Percentiles rank a stretch among this genome's conserved stretches.
Conservation (phyloP, 2,888 invertebrate genomes). For the Pyrrhosoma nymphula region DNA sequence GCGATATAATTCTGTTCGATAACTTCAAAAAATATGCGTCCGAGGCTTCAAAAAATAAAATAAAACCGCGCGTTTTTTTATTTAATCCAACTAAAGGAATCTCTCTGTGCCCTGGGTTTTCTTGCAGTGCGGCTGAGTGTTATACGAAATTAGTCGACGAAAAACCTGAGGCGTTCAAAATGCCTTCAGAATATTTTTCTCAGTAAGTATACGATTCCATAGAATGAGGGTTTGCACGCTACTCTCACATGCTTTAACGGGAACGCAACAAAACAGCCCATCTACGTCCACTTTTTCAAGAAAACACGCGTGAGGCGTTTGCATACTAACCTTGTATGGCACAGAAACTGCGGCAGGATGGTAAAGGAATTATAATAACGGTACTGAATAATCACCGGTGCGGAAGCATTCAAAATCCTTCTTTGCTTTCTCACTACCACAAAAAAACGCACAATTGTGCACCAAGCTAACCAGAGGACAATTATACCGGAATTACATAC, state of each 20-base stretch:
- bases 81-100: conserved; percentile 41
- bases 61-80: not conserved
- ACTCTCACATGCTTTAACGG: not conserved
- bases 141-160: not conserved
- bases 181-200: not conserved
- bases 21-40: conserved; percentile 40
- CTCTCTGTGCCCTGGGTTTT: conserved; percentile 6
- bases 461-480: not conserved
- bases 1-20: conserved; percentile 63
- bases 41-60: not conserved
- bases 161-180: not conserved
- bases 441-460: not conserved
- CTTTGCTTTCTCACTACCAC: not conserved
- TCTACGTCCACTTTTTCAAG: not conserved
- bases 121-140: not conserved
- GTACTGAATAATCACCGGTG: not conserved
- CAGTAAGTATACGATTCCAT: not conserved
- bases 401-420: not conserved
- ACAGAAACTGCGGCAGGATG: not conserved
- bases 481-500: not conserved
- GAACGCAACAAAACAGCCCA: not conserved
- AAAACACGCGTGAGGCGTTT: not conserved
- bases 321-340: not conserved
- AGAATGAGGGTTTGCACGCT: not conserved
- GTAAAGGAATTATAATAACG: not conserved